Conservation (phyloP, 2,888 invertebrate species). For the Tinea semifulvella region DNA sequence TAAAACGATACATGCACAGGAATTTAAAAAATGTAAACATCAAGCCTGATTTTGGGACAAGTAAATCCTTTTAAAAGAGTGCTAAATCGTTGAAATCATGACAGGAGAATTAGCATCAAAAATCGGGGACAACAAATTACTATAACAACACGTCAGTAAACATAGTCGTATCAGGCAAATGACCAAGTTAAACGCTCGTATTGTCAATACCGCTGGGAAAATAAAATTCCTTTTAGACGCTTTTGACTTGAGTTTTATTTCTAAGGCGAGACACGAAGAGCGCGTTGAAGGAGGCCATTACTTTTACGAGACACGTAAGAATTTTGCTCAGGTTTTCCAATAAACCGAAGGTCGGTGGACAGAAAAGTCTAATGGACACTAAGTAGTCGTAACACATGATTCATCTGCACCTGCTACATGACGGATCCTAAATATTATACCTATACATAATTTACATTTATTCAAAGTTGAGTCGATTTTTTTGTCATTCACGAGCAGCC, state of each 20-base stretch:
- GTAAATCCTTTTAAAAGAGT: background rate
- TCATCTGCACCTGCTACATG: constrained; percentile 8
- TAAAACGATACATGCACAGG: no score
- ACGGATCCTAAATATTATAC: constrained; percentile 1
- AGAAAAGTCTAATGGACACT: constrained; percentile 4
- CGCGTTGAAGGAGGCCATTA: background rate
- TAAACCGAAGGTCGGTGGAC: background rate
- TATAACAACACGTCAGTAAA: background rate
- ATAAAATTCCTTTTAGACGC: background rate
- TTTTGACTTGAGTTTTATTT: constrained; percentile 2
- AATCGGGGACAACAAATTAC: constrained; percentile 1
- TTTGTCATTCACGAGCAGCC: no score
- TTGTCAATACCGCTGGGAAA: background rate
- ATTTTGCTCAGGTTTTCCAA: constrained; percentile 1
- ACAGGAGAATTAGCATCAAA: background rate
- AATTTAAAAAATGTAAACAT: no score
- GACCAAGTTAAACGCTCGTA: background rate
- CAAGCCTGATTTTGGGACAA: no score
- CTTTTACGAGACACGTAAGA: background rate
- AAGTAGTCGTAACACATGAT: background rate
- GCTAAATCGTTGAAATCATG: no score
- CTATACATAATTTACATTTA: no score
- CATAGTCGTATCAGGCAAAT: constrained; percentile 1
- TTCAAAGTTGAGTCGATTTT: no score
- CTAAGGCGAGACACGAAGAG: background rate